A percentile compares a stretch with the other conserved stretches of the same genome.
These are phyloP conservation scores for Chaetodon trifasciatus DNA, from an alignment of 2,797 vertebrate genomes.

Conservation along the genomic window DNA sequence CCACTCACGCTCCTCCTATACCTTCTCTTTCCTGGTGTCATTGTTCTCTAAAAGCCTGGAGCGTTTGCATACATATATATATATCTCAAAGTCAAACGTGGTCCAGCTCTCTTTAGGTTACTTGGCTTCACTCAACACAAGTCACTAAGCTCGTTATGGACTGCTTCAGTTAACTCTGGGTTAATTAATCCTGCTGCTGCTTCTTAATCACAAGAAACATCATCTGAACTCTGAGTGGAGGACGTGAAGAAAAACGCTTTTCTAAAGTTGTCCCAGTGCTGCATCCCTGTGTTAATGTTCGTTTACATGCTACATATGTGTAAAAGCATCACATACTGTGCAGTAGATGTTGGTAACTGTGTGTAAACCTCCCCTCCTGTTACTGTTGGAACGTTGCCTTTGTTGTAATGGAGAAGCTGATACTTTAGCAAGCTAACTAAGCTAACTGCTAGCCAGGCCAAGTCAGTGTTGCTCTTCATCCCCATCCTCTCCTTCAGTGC, in stretches of 20 bases:
- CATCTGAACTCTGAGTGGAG: background rate
- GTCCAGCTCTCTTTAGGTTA: background rate
- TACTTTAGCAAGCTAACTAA: too few relatives aligned
- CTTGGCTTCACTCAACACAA: background rate
- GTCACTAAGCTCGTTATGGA: background rate
- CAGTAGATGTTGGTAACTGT: too few relatives aligned
- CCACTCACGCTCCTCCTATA: background rate
- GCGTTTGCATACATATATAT: background rate
- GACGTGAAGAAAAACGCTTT: background rate
- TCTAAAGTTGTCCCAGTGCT: too few relatives aligned
- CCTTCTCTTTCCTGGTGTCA: conserved; percentile 16
- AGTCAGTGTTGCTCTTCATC: too few relatives aligned
- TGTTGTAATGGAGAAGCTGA: too few relatives aligned
- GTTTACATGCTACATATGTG: too few relatives aligned
- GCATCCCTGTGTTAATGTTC: background rate
- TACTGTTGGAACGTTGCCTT: too few relatives aligned
- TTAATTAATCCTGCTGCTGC: background rate
- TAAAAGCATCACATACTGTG: too few relatives aligned
- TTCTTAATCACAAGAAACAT: too few relatives aligned
- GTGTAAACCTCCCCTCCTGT: too few relatives aligned
- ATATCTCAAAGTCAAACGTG: background rate
- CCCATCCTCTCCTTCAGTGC: too few relatives aligned
- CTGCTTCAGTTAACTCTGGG: background rate
- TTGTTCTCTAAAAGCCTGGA: background rate
- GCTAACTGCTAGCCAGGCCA: too few relatives aligned